These are phyloP conservation scores for Lumbricus terrestris DNA, from an alignment of 2,888 invertebrate species.

Conservation along the genomic window DNA sequence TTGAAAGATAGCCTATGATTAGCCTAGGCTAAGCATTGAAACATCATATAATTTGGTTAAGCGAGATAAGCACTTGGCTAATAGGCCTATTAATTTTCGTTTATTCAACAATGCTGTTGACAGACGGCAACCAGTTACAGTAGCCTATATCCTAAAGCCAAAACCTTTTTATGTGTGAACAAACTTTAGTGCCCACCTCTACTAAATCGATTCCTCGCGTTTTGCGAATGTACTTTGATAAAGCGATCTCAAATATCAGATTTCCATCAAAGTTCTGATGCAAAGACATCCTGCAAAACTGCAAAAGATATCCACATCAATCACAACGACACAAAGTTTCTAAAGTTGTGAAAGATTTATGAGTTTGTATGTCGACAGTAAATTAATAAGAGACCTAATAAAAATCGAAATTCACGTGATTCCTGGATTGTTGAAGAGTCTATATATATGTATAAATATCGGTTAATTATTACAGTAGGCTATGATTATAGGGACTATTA, in stretches of 20 bases:
- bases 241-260: constrained; percentile 32
- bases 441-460: too few relatives aligned
- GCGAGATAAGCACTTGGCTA: too few relatives aligned
- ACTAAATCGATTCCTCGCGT: not conserved
- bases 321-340: not conserved
- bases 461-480: too few relatives aligned
- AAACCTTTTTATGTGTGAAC: not conserved
- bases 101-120: too few relatives aligned
- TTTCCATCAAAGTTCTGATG: constrained; percentile 28
- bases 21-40: not conserved
- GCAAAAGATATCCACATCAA: not conserved
- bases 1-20: not conserved
- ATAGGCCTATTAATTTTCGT: too few relatives aligned
- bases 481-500: too few relatives aligned
- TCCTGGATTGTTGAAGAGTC: too few relatives aligned
- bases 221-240: constrained; percentile 6
- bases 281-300: constrained; percentile 33
- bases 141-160: not conserved
- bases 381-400: too few relatives aligned
- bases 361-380: too few relatives aligned
- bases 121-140: too few relatives aligned
- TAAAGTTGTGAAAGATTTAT: too few relatives aligned
- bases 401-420: too few relatives aligned
- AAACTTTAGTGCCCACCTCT: not conserved
- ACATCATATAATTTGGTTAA: not conserved